Conservation (phyloP, 1,140 invertebrate genomes). For the Penaeus vannamei region DNA sequence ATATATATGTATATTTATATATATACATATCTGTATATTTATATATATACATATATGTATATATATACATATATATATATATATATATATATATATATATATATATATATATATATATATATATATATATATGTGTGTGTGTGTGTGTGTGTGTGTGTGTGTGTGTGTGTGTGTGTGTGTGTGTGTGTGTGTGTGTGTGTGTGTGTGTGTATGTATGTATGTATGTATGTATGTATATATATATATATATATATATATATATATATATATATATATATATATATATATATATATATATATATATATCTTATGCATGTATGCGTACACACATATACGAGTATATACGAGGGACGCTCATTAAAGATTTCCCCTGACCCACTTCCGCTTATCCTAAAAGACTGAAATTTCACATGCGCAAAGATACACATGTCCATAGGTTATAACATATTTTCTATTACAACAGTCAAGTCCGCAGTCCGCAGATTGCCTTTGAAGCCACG, state of each 20-base stretch:
- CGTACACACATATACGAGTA: too few relatives aligned
- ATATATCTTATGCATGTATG: background rate
- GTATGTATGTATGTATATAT: constrained; percentile 16
- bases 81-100: constrained; percentile 4
- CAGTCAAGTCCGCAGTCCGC: too few relatives aligned
- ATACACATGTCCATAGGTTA: too few relatives aligned
- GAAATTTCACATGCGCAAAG: too few relatives aligned
- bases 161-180: constrained; percentile 14
- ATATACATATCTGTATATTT: background rate
- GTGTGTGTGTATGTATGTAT: constrained; percentile 13
- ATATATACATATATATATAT: background rate
- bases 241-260: constrained; percentile 16
- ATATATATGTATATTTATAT: background rate
- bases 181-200: constrained; percentile 12
- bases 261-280: background rate
- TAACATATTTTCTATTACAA: too few relatives aligned
- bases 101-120: constrained; percentile 16
- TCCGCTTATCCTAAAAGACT: too few relatives aligned
- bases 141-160: constrained; percentile 11
- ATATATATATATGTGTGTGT: constrained; percentile 13
- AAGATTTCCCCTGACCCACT: too few relatives aligned
- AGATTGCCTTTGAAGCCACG: too few relatives aligned
- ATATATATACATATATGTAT: background rate
- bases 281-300: background rate
- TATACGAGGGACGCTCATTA: too few relatives aligned